Conservation (phyloP, 2,888 invertebrate species). For the Erpobdella octoculata region DNA sequence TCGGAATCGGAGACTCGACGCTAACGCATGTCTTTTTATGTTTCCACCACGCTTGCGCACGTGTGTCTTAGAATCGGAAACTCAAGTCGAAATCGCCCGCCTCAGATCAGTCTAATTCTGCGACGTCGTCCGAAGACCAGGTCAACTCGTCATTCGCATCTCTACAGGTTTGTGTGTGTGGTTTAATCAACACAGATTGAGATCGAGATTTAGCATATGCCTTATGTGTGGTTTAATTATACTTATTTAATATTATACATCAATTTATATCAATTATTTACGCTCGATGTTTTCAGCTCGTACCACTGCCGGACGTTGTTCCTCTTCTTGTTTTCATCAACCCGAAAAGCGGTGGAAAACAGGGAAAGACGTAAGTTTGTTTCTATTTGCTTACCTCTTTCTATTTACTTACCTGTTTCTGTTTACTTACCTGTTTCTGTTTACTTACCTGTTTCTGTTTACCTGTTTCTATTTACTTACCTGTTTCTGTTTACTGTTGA, state of each 20-base stretch:
- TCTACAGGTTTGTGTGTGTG: not conserved
- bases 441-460: too few species aligned
- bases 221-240: not conserved
- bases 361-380: slow-evolving; percentile 28
- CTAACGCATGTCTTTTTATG: not conserved
- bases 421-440: not conserved
- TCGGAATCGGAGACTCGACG: not conserved
- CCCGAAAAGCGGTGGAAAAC: slow-evolving; percentile 34
- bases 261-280: too few species aligned
- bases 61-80: not conserved
- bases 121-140: not conserved
- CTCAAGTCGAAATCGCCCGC: not conserved
- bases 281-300: slow-evolving; percentile 64
- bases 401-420: not conserved
- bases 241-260: not conserved
- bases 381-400: not conserved
- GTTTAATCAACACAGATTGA: too few species aligned
- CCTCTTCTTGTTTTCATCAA: slow-evolving; percentile 90
- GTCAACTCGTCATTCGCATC: not conserved
- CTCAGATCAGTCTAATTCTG: not conserved
- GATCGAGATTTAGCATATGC: not conserved
- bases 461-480: too few species aligned
- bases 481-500: too few species aligned
- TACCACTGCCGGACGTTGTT: slow-evolving; percentile 64
- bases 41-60: too few species aligned